Evolutionary conservation across 2,888 invertebrate genomes (phyloP).

Genomic region (Andrena flavipes): DNA sequence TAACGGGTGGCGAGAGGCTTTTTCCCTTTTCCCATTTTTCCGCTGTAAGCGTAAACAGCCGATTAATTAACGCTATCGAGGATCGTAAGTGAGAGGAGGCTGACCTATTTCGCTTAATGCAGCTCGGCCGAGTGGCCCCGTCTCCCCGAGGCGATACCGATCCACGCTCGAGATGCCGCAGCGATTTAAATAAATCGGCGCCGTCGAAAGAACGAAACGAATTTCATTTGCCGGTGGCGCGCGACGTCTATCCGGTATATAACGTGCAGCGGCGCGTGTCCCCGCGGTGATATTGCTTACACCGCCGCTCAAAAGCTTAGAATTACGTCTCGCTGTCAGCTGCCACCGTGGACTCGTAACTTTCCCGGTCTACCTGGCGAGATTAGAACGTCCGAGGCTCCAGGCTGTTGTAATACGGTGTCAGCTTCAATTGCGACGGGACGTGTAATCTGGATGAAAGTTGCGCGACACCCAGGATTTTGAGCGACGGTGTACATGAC

Average conservation of each 20-base stretch:
- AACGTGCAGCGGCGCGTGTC: too few relatives aligned
- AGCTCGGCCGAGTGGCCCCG: not conserved
- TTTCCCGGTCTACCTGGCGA: not conserved
- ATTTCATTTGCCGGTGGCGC: not conserved
- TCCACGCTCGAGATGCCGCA: not conserved
- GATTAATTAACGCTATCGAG: not conserved
- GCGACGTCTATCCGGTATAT: too few relatives aligned
- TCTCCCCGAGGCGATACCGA: not conserved
- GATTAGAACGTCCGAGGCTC: not conserved
- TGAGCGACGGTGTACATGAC: not conserved
- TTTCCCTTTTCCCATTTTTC: not conserved
- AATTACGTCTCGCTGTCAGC: not conserved
- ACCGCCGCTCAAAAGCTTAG: not conserved
- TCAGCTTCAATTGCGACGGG: not conserved
- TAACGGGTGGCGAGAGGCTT: conserved; percentile 1
- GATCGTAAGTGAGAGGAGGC: not conserved
- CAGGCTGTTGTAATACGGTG: not conserved
- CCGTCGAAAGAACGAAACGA: not conserved
- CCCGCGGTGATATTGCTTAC: not conserved
- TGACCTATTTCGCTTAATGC: not conserved
- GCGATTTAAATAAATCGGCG: not conserved
- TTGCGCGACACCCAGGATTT: not conserved
- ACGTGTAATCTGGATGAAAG: not conserved
- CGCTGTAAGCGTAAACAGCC: not conserved
- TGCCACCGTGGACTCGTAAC: not conserved